These are phyloP conservation scores for Linnaemya vulpina DNA, from an alignment of 2,888 invertebrate genomes.

Conservation along the genomic window DNA sequence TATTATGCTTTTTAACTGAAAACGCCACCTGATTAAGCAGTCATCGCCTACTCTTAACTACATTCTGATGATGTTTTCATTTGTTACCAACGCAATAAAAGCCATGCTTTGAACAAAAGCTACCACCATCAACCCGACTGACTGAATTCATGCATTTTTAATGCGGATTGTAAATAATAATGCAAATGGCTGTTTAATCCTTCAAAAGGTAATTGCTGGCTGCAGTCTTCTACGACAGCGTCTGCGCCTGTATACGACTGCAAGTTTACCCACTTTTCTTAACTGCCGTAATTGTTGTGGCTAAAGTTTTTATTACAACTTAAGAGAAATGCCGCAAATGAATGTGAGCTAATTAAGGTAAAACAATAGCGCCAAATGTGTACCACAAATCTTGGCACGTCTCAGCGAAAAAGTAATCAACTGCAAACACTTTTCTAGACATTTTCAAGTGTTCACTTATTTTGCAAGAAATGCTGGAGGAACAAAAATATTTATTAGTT, in stretches of 20 bases:
- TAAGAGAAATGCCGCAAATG: slow-evolving; percentile 44
- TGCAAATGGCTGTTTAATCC: slow-evolving; percentile 56
- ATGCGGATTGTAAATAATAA: slow-evolving; percentile 55
- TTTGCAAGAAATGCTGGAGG: background rate
- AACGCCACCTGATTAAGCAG: background rate
- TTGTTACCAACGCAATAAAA: slow-evolving; percentile 35
- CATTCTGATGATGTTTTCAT: slow-evolving; percentile 54
- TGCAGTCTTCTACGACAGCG: background rate
- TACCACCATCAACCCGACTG: background rate
- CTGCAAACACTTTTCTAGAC: background rate
- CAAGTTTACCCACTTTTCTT: slow-evolving; percentile 21
- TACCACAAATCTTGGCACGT: background rate
- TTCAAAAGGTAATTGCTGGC: slow-evolving; percentile 11
- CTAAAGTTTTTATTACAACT: slow-evolving; percentile 30
- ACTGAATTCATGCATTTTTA: slow-evolving; percentile 43
- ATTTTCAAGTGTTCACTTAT: background rate
- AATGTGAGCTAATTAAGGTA: slow-evolving; percentile 64
- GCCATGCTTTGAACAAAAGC: slow-evolving; percentile 25
- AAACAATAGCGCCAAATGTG: slow-evolving; percentile 42
- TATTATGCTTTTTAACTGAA: slow-evolving; percentile 1
- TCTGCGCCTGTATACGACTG: background rate
- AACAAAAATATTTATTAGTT: background rate
- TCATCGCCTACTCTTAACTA: slow-evolving; percentile 26
- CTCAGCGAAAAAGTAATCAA: slow-evolving; percentile 3
- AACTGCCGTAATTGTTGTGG: slow-evolving; percentile 14